Conservation (phyloP, 1,140 invertebrate genomes). For the Aculops lycopersici region DNA sequence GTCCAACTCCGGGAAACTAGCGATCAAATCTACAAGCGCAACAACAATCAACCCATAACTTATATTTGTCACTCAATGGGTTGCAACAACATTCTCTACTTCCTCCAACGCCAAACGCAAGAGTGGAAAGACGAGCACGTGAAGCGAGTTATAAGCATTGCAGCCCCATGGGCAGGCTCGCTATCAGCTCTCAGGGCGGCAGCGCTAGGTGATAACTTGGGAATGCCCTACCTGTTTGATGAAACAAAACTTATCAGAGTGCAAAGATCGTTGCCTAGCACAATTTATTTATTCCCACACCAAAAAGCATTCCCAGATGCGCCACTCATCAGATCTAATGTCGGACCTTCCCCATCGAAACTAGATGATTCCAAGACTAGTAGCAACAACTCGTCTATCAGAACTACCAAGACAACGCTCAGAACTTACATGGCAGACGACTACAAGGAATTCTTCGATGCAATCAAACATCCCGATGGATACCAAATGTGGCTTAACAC, state of each 20-base stretch:
- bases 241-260: slow-evolving; percentile 39
- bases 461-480: too few species aligned
- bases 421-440: too few species aligned
- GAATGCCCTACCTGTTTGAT: slow-evolving; percentile 43
- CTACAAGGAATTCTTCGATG: too few species aligned
- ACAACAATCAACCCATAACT: slow-evolving; percentile 40
- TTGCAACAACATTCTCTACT: slow-evolving; percentile 47
- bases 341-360: too few species aligned
- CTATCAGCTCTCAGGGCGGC: slow-evolving; percentile 72
- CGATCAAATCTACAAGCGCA: slow-evolving; percentile 46
- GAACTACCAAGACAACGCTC: too few species aligned
- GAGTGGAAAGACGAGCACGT: slow-evolving; percentile 77
- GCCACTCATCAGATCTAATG: too few species aligned
- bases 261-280: slow-evolving; percentile 66
- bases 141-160: slow-evolving; percentile 38
- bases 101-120: slow-evolving; percentile 41
- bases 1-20: slow-evolving; percentile 34
- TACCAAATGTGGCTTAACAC: too few species aligned
- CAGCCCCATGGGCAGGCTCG: slow-evolving; percentile 74
- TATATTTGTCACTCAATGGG: slow-evolving; percentile 85
- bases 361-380: too few species aligned
- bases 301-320: slow-evolving; percentile 54
- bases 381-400: too few species aligned
- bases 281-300: slow-evolving; percentile 68
- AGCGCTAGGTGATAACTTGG: slow-evolving; percentile 71